These are phyloP conservation scores for Drosophila littoralis DNA, from an alignment of 1,140 invertebrate species.

Conservation along the genomic window DNA sequence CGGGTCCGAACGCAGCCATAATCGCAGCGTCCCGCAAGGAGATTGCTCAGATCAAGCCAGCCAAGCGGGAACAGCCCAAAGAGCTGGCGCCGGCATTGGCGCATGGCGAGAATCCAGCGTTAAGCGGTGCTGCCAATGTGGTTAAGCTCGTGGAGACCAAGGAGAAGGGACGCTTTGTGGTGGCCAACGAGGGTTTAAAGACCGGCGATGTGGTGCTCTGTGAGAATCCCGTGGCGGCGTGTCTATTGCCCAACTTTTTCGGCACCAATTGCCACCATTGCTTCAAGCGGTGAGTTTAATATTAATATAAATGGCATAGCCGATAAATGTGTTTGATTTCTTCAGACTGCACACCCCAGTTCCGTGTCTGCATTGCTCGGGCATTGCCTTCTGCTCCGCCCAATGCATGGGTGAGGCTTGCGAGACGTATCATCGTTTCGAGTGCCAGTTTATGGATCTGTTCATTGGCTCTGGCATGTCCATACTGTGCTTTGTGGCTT, in stretches of 20 bases:
- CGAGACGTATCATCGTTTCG: slow-evolving; percentile 90
- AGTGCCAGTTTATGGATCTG: slow-evolving; percentile 91
- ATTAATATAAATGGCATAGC: background rate
- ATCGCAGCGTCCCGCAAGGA: slow-evolving; percentile 62
- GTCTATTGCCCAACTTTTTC: slow-evolving; percentile 89
- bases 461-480: slow-evolving; percentile 93
- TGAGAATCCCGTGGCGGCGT: slow-evolving; percentile 91
- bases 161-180: slow-evolving; percentile 86
- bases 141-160: slow-evolving; percentile 85
- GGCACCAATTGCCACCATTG: slow-evolving; percentile 93
- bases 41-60: slow-evolving; percentile 41
- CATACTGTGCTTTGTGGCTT: slow-evolving; percentile 89
- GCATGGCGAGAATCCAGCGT: slow-evolving; percentile 69
- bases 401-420: slow-evolving; percentile 89
- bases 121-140: slow-evolving; percentile 83
- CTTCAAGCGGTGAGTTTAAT: slow-evolving; percentile 87
- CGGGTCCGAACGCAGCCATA: slow-evolving; percentile 80
- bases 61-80: slow-evolving; percentile 10
- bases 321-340: background rate
- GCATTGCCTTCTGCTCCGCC: slow-evolving; percentile 90
- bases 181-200: slow-evolving; percentile 86
- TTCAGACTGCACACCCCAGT: slow-evolving; percentile 87
- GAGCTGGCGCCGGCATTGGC: slow-evolving; percentile 48
- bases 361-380: slow-evolving; percentile 91
- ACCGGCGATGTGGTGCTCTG: slow-evolving; percentile 89